phyloP scores from a whole-genome alignment of 2,888 invertebrate genomes.

The Zhuqinia jingwanae region DNA sequence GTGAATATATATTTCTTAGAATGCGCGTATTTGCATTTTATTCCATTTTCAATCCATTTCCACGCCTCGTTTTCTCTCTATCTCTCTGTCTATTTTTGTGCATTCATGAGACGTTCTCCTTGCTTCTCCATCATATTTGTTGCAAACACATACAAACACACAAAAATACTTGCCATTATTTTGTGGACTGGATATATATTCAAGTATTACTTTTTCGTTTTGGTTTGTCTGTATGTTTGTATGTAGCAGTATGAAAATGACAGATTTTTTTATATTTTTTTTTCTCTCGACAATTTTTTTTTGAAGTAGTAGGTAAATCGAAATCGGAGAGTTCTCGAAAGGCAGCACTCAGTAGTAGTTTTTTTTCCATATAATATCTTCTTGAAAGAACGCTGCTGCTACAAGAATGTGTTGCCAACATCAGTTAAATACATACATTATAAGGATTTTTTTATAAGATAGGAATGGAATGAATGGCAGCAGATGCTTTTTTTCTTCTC shows the following conservation, averaged over 20 bases:
- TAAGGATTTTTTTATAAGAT: too few species aligned
- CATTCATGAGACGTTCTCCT: not conserved
- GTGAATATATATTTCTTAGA: not conserved
- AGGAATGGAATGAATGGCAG: conserved; percentile 21
- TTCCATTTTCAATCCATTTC: not conserved
- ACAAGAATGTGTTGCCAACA: conserved; percentile 32
- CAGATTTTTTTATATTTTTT: conserved; percentile 51
- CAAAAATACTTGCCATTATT: not conserved
- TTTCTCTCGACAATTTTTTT: not conserved
- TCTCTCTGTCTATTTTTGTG: not conserved
- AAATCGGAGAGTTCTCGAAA: not conserved
- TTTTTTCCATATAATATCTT: conserved; percentile 27
- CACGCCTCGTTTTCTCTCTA: not conserved
- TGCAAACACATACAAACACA: not conserved
- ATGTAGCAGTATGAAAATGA: conserved; percentile 53
- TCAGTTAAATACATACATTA: too few species aligned
- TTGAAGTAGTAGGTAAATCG: not conserved
- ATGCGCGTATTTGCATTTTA: conserved; percentile 4
- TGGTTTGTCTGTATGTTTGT: not conserved
- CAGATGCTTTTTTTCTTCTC: conserved; percentile 36
- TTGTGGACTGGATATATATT: not conserved
- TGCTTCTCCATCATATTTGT: not conserved
- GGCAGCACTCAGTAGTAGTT: not conserved
- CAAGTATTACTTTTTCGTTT: too few species aligned
- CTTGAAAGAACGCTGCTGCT: conserved; percentile 1